phyloP scores from a whole-genome alignment of 2,113 vertebrate genomes.

The Neoarius graeffei region DNA sequence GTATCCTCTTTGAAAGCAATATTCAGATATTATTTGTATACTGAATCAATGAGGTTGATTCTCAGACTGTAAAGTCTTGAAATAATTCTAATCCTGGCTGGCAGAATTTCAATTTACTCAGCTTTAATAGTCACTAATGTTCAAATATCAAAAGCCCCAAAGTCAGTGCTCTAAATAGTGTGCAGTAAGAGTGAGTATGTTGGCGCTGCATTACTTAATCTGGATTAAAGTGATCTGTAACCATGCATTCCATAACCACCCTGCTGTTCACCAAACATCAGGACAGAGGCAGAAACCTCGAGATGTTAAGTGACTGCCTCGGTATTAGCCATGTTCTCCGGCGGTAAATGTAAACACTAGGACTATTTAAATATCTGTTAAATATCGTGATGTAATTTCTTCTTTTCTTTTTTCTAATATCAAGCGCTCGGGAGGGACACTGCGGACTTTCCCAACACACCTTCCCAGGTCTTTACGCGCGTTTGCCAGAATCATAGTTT shows the following conservation, averaged over 20 bases:
- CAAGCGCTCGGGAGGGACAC: neutral
- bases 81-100: neutral
- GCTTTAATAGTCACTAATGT: slow-evolving; percentile 2
- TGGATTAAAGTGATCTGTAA: slow-evolving; percentile 69
- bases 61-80: neutral
- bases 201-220: slow-evolving; percentile 64
- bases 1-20: neutral
- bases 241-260: slow-evolving; percentile 68
- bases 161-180: neutral
- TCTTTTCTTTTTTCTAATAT: neutral
- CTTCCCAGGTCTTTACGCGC: neutral
- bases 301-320: slow-evolving; percentile 17
- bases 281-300: slow-evolving; percentile 55
- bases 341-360: neutral
- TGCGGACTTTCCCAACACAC: neutral
- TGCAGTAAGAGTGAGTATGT: slow-evolving; percentile 45
- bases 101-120: neutral
- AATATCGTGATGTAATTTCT: neutral
- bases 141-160: slow-evolving; percentile 4
- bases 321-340: neutral
- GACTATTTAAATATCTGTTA: neutral
- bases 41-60: neutral
- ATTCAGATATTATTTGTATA: neutral
- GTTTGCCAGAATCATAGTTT: neutral
- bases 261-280: slow-evolving; percentile 67